Conservation (phyloP, 2,797 vertebrate genomes). For the Malurus leucopterus region DNA sequence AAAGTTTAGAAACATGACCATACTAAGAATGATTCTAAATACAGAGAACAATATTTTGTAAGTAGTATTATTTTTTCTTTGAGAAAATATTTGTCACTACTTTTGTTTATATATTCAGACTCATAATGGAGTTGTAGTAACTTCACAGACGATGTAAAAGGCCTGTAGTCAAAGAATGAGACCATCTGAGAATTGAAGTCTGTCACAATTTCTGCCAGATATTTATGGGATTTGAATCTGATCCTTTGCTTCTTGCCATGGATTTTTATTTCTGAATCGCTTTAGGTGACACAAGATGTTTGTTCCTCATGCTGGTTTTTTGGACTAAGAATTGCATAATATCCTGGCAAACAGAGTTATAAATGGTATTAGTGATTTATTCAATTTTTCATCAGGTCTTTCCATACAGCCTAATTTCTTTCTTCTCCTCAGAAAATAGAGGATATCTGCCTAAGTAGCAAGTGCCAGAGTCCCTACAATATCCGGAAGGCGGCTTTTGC, state of each 20-base stretch:
- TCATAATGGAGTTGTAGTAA: neutral
- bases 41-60: neutral
- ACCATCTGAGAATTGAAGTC: neutral
- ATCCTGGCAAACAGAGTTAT: neutral
- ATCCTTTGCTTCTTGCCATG: neutral
- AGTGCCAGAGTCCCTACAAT: neutral
- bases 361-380: neutral
- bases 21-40: neutral
- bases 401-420: neutral
- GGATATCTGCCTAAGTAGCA: neutral
- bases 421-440: neutral
- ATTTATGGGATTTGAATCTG: neutral
- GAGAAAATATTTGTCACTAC: neutral
- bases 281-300: neutral
- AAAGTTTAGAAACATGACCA: neutral
- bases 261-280: neutral
- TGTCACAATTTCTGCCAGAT: neutral
- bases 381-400: neutral
- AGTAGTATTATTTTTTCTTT: neutral
- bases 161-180: neutral
- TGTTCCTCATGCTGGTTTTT: neutral
- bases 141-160: neutral
- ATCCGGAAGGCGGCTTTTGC: neutral
- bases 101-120: neutral
- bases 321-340: neutral